Evolutionary conservation across 2,797 vertebrate genomes (phyloP).

Genomic region (Euthynnus affinis): DNA sequence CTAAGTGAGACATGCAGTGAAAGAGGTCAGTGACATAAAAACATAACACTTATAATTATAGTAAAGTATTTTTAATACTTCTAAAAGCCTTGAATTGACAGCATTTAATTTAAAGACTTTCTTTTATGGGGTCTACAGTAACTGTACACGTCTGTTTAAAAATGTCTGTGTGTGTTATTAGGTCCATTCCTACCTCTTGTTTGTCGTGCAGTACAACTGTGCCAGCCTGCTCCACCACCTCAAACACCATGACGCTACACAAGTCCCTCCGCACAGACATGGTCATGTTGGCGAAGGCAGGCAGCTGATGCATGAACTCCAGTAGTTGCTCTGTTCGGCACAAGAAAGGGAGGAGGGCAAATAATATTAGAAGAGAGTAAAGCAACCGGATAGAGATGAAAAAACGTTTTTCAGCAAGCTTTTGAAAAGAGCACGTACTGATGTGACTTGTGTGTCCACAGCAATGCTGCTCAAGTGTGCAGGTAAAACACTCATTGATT

Average conservation of each 20-base stretch:
- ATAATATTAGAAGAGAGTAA: slow-evolving; percentile 2
- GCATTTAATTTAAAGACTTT: neutral
- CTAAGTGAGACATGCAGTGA: neutral
- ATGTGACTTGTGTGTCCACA: neutral
- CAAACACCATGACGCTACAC: slow-evolving; percentile 98
- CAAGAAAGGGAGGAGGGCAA: neutral
- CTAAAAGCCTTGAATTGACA: neutral
- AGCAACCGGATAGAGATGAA: neutral
- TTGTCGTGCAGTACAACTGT: slow-evolving; percentile 96
- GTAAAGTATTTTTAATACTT: neutral
- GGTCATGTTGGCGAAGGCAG: slow-evolving; percentile 99
- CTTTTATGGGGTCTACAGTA: neutral
- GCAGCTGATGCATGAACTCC: slow-evolving; percentile 99
- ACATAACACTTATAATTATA: neutral
- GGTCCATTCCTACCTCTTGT: slow-evolving; percentile 89
- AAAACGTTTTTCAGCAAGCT: neutral
- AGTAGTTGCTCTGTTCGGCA: slow-evolving; percentile 93
- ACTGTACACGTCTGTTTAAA: neutral
- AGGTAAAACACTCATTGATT: slow-evolving; percentile 11
- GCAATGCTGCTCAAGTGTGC: slow-evolving; percentile 5
- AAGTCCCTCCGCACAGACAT: slow-evolving; percentile 98
- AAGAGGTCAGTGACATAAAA: neutral
- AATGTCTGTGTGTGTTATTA: slow-evolving; percentile 32
- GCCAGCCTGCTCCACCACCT: slow-evolving; percentile 96
- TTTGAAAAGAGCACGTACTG: neutral